Conservation (phyloP, 2,888 invertebrate genomes). For the Cactoblastis cactorum region DNA sequence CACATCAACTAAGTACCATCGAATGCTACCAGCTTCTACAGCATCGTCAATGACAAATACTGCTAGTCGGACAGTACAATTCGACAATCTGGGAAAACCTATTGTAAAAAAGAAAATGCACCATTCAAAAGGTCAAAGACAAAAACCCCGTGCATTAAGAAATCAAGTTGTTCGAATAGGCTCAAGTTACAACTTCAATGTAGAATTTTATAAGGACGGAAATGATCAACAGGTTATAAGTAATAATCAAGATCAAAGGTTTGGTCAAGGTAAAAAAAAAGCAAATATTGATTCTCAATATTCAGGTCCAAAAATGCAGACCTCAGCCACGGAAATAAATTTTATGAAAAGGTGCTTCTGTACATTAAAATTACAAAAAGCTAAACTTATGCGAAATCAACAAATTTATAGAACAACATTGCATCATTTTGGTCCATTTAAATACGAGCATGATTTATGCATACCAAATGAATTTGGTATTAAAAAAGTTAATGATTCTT, state of each 20-base stretch:
- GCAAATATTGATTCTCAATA: not conserved
- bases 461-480: slow-evolving; percentile 26
- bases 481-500: slow-evolving; percentile 17
- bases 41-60: not conserved
- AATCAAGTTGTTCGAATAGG: slow-evolving; percentile 34
- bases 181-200: slow-evolving; percentile 35
- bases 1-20: slow-evolving; percentile 10
- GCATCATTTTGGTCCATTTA: not conserved
- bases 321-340: slow-evolving; percentile 17
- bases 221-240: not conserved
- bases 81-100: not conserved
- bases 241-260: not conserved
- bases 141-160: not conserved
- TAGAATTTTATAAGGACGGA: slow-evolving; percentile 33
- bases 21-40: not conserved
- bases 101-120: not conserved
- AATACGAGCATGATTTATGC: not conserved
- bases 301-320: slow-evolving; percentile 16
- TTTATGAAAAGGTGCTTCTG: slow-evolving; percentile 1
- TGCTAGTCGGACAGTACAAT: not conserved
- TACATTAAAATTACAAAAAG: slow-evolving; percentile 10
- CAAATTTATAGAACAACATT: not conserved
- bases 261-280: too few species aligned
- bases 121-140: not conserved
- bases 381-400: not conserved